These are phyloP conservation scores for Brenthis hecate DNA, from an alignment of 2,888 invertebrate genomes.

Conservation along the genomic window DNA sequence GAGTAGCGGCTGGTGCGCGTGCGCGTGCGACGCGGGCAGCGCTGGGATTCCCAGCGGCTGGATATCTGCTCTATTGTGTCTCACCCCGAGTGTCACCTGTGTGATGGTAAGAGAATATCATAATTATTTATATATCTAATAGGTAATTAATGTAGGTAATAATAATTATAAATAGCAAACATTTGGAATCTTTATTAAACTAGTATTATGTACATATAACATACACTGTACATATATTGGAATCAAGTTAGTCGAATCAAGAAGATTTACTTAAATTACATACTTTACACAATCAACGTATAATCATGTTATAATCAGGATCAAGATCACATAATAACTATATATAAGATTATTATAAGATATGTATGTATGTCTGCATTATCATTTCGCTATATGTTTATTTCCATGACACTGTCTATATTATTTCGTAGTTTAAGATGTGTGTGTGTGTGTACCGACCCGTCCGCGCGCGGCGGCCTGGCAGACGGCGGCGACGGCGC, in stretches of 20 bases:
- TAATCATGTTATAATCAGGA: too few relatives aligned
- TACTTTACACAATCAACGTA: too few relatives aligned
- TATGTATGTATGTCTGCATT: too few relatives aligned
- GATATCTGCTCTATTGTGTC: slow-evolving; percentile 75
- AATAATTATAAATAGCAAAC: too few relatives aligned
- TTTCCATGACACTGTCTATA: background rate
- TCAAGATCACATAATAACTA: too few relatives aligned
- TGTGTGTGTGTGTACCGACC: slow-evolving; percentile 76
- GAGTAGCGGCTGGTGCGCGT: slow-evolving; percentile 61
- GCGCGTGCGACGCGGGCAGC: slow-evolving; percentile 57
- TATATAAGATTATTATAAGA: too few relatives aligned
- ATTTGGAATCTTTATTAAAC: background rate
- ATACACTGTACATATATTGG: background rate
- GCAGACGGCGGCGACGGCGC: slow-evolving; percentile 96
- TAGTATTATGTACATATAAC: too few relatives aligned
- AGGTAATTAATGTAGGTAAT: too few relatives aligned
- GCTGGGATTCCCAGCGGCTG: slow-evolving; percentile 63
- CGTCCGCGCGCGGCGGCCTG: slow-evolving; percentile 92
- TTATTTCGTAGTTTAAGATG: too few relatives aligned
- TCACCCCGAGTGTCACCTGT: slow-evolving; percentile 74
- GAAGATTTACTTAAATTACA: too few relatives aligned
- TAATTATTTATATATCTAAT: too few relatives aligned
- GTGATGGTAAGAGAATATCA: background rate
- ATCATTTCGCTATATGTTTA: background rate
- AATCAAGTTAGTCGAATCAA: background rate